Percentiles rank a stretch among this genome's conserved stretches.
These are phyloP conservation scores for Grammomys surdaster DNA, from an alignment of 2,113 vertebrate genomes.

Conservation along the genomic window DNA sequence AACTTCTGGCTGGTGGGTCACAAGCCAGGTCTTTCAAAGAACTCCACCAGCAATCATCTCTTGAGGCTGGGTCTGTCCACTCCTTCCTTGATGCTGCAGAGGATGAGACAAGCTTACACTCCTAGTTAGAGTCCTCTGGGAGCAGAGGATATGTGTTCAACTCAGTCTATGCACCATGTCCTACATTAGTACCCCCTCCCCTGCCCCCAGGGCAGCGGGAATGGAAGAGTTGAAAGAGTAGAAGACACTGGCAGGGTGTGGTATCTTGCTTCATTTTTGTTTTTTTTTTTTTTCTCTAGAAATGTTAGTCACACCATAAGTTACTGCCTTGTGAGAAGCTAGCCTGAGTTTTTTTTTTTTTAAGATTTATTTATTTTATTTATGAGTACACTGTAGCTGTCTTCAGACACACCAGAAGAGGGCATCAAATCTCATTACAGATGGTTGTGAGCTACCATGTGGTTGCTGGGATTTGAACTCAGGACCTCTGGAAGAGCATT, in stretches of 20 bases:
- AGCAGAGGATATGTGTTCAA: background rate
- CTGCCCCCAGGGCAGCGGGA: background rate
- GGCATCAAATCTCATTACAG: too few species aligned
- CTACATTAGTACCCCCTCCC: background rate
- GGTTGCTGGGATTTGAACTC: too few species aligned
- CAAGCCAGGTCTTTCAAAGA: constrained; percentile 20
- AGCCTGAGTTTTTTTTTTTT: background rate
- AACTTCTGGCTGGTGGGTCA: background rate
- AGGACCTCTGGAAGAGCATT: too few species aligned
- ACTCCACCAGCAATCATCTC: background rate
- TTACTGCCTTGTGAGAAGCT: background rate
- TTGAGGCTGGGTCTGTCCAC: background rate
- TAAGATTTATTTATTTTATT: too few species aligned
- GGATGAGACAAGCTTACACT: background rate
- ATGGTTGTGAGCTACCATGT: too few species aligned
- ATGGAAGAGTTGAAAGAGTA: background rate
- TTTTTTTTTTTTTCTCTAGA: constrained; percentile 9
- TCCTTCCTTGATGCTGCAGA: background rate
- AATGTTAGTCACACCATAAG: constrained; percentile 7
- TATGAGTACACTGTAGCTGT: too few species aligned
- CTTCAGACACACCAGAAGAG: too few species aligned
- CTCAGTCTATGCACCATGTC: background rate
- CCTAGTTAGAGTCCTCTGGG: background rate
- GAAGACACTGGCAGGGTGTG: background rate
- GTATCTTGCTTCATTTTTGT: background rate